A percentile compares a stretch with the other conserved stretches of the same genome.
These are phyloP conservation scores for Aphaenogaster rudis DNA, from an alignment of 1,140 invertebrate species.

Conservation along the genomic window DNA sequence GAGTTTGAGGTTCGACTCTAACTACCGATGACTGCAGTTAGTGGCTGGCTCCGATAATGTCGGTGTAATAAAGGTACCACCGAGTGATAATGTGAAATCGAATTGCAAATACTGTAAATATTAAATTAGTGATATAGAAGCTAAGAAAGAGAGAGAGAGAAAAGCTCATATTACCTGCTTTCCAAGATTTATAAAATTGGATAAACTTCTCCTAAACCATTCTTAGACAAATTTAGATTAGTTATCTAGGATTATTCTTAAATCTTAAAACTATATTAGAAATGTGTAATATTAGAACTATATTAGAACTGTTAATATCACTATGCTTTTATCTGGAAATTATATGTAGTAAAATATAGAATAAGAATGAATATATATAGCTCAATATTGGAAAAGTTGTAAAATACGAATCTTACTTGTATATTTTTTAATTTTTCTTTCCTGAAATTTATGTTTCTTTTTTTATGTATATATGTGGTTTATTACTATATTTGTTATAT, in stretches of 20 bases:
- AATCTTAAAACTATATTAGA: not conserved
- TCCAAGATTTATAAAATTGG: not conserved
- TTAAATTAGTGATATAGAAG: not conserved
- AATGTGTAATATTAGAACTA: not conserved
- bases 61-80: slow-evolving; percentile 57
- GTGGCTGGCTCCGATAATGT: slow-evolving; percentile 25
- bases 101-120: slow-evolving; percentile 33
- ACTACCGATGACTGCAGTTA: slow-evolving; percentile 55
- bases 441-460: not conserved
- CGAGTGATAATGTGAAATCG: slow-evolving; percentile 18
- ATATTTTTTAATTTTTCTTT: not conserved
- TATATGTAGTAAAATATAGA: not conserved
- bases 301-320: not conserved
- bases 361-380: not conserved
- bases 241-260: not conserved
- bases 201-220: not conserved
- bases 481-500: not conserved
- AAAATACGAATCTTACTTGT: not conserved
- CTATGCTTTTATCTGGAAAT: not conserved
- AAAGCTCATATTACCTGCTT: not conserved
- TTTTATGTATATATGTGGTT: not conserved
- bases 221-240: not conserved
- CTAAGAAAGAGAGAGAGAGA: not conserved
- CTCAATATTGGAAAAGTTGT: not conserved
- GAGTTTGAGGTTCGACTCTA: slow-evolving; percentile 62